A percentile compares a stretch with the other conserved stretches of the same genome.
phyloP scores from a whole-genome alignment of 2,113 vertebrate genomes.

The Cynopterus brachyotis region DNA sequence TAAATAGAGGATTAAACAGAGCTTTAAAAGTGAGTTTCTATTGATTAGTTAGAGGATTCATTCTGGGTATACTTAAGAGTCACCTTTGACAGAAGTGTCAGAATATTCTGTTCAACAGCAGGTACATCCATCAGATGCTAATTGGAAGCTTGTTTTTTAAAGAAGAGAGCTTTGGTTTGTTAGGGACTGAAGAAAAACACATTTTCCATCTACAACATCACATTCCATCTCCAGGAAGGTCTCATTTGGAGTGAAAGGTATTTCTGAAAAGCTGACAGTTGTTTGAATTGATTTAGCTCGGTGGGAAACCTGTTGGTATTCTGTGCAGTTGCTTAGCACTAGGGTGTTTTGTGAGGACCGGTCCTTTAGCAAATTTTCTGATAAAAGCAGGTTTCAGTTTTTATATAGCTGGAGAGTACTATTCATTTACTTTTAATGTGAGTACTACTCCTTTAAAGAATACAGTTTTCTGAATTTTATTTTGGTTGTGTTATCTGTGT shows the following conservation, averaged over 20 bases:
- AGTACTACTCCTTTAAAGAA: background rate
- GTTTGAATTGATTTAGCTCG: constrained; percentile 13
- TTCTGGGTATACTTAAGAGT: constrained; percentile 7
- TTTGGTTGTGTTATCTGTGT: background rate
- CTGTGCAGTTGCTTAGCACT: background rate
- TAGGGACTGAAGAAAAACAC: background rate
- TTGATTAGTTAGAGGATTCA: constrained; percentile 48
- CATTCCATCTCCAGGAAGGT: background rate
- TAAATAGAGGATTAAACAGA: constrained; percentile 45
- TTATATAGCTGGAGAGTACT: background rate
- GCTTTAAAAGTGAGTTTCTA: constrained; percentile 30
- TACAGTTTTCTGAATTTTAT: background rate
- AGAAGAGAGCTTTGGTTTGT: constrained; percentile 21
- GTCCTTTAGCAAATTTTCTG: background rate
- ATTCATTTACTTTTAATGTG: background rate
- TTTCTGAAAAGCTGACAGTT: constrained; percentile 36
- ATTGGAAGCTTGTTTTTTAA: constrained; percentile 28
- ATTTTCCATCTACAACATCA: background rate
- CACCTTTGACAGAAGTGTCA: constrained; percentile 38
- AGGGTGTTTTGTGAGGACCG: background rate
- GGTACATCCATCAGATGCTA: too few relatives aligned
- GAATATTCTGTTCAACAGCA: background rate
- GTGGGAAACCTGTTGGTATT: background rate
- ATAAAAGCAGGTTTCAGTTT: background rate
- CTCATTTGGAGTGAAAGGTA: background rate